These are phyloP conservation scores for Mercenaria mercenaria DNA, from an alignment of 1,140 invertebrate genomes.

Conservation along the genomic window DNA sequence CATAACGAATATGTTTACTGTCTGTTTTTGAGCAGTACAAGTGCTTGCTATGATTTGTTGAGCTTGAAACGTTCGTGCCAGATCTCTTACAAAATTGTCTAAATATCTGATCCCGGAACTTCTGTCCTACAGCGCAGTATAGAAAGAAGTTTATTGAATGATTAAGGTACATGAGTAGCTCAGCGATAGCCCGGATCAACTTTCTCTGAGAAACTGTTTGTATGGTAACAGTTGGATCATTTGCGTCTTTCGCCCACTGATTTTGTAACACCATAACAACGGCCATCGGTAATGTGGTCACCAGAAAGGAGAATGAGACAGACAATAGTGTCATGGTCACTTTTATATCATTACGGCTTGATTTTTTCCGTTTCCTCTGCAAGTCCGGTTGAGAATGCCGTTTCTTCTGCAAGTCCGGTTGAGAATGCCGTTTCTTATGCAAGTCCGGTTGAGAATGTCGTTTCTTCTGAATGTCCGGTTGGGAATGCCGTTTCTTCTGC, in stretches of 20 bases:
- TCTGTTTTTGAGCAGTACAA: conserved; percentile 67
- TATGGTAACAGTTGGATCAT: not conserved
- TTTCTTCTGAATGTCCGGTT: too few species aligned
- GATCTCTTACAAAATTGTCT: conserved; percentile 75
- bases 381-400: too few species aligned
- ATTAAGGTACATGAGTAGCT: conserved; percentile 84
- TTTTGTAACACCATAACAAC: conserved; percentile 77
- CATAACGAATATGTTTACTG: too few species aligned
- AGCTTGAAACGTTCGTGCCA: conserved; percentile 43
- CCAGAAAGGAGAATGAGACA: conserved; percentile 83
- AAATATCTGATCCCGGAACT: conserved; percentile 81
- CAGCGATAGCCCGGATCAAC: conserved; percentile 76
- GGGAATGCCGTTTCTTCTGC: too few species aligned
- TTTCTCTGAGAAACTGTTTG: not conserved
- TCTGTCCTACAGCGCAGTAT: conserved; percentile 84
- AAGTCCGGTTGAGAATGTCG: too few species aligned
- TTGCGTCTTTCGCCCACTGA: conserved; percentile 64
- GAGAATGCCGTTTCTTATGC: too few species aligned
- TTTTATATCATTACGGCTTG: conserved; percentile 72
- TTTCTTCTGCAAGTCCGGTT: too few species aligned
- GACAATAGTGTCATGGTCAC: conserved; percentile 84
- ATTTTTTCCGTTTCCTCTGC: conserved; percentile 46
- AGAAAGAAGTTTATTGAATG: conserved; percentile 85
- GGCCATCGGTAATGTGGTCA: conserved; percentile 84
- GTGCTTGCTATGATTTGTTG: conserved; percentile 71